Evolutionary conservation across 2,888 invertebrate species (phyloP).

Genomic region (Rhagonycha fulva): DNA sequence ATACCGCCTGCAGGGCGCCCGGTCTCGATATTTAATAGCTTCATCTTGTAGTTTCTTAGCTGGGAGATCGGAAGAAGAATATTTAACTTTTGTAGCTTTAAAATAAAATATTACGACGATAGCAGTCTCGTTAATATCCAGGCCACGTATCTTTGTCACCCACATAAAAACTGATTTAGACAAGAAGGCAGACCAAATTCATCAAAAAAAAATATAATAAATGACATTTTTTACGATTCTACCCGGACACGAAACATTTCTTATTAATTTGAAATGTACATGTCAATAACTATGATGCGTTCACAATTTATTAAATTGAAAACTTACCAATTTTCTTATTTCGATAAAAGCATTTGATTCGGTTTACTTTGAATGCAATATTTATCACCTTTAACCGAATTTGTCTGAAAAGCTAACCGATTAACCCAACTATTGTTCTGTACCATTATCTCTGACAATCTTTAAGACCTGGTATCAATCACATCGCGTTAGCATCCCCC

Average conservation of each 20-base stretch:
- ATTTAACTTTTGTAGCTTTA: neutral
- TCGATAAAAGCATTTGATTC: neutral
- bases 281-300: neutral
- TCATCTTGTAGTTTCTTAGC: too few species aligned
- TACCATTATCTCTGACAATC: slow-evolving; percentile 43
- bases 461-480: slow-evolving; percentile 50
- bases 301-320: neutral
- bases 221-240: neutral
- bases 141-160: neutral
- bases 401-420: neutral
- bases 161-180: neutral
- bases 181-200: neutral
- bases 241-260: neutral
- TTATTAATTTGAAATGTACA: neutral
- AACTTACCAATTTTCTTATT: neutral
- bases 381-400: neutral
- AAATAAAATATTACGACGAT: neutral
- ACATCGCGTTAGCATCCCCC: slow-evolving; percentile 43
- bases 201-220: neutral
- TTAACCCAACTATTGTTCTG: slow-evolving; percentile 3
- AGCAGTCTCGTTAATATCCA: neutral
- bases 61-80: too few species aligned
- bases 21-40: too few species aligned
- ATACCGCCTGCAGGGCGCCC: too few species aligned
- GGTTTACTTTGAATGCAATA: neutral